Evolutionary conservation across 2,888 invertebrate species (phyloP).

Genomic region (Odontocolon sp.): DNA sequence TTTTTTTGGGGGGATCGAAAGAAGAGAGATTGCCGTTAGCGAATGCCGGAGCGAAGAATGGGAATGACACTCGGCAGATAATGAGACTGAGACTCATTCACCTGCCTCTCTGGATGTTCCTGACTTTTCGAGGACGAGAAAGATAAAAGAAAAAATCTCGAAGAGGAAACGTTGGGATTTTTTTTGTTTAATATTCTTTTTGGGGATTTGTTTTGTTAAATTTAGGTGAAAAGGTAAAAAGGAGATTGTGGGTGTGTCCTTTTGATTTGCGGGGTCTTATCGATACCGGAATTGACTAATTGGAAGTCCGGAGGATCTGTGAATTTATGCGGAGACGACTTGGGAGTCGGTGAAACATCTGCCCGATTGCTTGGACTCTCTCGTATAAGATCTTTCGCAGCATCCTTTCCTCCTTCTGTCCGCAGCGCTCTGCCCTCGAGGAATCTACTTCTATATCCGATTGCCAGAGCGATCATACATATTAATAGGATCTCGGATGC

Average conservation of each 20-base stretch:
- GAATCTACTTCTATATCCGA: conserved; percentile 67
- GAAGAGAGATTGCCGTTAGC: conserved; percentile 17
- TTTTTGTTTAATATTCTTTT: too few species aligned
- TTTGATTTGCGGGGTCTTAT: conserved; percentile 42
- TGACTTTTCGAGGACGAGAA: too few species aligned
- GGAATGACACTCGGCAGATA: too few species aligned
- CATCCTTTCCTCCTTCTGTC: conserved; percentile 24
- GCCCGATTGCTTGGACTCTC: conserved; percentile 44
- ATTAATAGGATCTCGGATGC: conserved; percentile 71
- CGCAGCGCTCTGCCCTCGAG: conserved; percentile 60
- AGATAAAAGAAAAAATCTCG: too few species aligned
- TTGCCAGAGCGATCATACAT: conserved; percentile 74
- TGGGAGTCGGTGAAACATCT: conserved; percentile 54
- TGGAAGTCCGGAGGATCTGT: conserved; percentile 62
- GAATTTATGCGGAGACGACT: conserved; percentile 60
- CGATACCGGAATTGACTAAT: conserved; percentile 70
- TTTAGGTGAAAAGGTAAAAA: too few species aligned
- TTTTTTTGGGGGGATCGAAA: too few species aligned
- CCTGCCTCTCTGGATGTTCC: background rate
- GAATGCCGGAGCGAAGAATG: too few species aligned
- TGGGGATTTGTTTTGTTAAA: too few species aligned
- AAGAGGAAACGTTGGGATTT: too few species aligned
- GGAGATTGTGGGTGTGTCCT: background rate
- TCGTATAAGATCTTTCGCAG: conserved; percentile 23
- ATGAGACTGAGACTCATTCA: too few species aligned